These are phyloP conservation scores for Hippoglossus stenolepis DNA, from an alignment of 2,113 vertebrate species.

Conservation along the genomic window DNA sequence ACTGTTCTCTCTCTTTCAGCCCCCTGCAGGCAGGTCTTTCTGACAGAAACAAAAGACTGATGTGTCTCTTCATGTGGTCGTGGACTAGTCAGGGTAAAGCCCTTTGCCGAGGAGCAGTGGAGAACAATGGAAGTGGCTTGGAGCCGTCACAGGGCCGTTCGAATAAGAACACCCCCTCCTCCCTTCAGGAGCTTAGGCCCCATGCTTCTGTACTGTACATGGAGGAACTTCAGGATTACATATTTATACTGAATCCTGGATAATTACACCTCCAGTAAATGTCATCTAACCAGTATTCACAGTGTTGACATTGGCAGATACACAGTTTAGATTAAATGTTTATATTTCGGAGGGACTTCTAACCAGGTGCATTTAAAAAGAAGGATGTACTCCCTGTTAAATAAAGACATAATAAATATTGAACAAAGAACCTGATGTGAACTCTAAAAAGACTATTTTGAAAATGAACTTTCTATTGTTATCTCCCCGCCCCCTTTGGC, in stretches of 20 bases:
- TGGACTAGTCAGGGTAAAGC: slow-evolving; percentile 43
- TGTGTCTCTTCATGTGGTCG: slow-evolving; percentile 63
- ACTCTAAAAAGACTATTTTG: slow-evolving; percentile 6
- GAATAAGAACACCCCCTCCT: slow-evolving; percentile 32
- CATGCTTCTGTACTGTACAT: slow-evolving; percentile 23
- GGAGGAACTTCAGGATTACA: slow-evolving; percentile 25
- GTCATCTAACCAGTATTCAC: slow-evolving; percentile 25
- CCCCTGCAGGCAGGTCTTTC: slow-evolving; percentile 64
- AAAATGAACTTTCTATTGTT: slow-evolving; percentile 8
- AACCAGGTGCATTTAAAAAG: too few relatives aligned
- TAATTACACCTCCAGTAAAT: slow-evolving; percentile 26
- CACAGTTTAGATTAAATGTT: slow-evolving; percentile 23
- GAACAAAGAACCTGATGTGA: slow-evolving; percentile 1
- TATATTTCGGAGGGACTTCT: slow-evolving; percentile 4
- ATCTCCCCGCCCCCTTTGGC: not conserved
- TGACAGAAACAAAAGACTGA: slow-evolving; percentile 64
- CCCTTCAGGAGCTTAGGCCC: slow-evolving; percentile 43
- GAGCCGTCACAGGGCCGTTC: slow-evolving; percentile 52
- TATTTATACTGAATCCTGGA: slow-evolving; percentile 24
- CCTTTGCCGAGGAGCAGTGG: slow-evolving; percentile 36
- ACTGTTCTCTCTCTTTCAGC: slow-evolving; percentile 41
- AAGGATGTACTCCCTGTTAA: not conserved
- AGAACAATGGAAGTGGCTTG: slow-evolving; percentile 63
- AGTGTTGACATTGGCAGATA: not conserved
- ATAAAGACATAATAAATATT: not conserved